Percentiles rank a stretch among this genome's conserved stretches.
These are phyloP conservation scores for Cantharis flavilabris DNA, from an alignment of 2,888 invertebrate genomes.

Conservation along the genomic window DNA sequence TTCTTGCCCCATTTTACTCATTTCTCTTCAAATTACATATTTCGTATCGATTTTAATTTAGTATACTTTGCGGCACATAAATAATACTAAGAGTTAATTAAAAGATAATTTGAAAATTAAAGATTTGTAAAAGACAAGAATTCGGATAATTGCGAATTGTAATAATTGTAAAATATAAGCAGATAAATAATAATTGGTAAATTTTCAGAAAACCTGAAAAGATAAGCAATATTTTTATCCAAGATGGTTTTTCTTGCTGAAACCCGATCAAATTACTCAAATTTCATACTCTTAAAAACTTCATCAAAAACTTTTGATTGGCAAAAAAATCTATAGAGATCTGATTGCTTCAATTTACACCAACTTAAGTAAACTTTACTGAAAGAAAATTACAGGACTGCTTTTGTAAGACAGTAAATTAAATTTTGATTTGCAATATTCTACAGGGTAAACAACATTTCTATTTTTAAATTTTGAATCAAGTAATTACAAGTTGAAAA, in stretches of 20 bases:
- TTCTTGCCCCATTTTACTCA: not conserved
- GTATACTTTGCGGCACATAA: not conserved
- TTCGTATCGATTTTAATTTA: not conserved
- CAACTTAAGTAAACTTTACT: not conserved
- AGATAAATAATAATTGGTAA: too few relatives aligned
- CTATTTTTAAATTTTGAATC: too few relatives aligned
- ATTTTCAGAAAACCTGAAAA: not conserved
- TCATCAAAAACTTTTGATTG: slow-evolving; percentile 4
- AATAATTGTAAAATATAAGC: too few relatives aligned
- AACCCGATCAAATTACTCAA: not conserved
- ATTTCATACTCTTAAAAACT: not conserved
- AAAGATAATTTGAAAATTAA: not conserved
- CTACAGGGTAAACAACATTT: not conserved
- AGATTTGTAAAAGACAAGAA: not conserved
- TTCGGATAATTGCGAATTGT: too few relatives aligned
- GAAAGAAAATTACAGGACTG: not conserved
- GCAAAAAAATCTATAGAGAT: not conserved
- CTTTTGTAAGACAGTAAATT: not conserved
- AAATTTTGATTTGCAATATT: not conserved
- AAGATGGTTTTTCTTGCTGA: not conserved
- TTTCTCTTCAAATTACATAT: not conserved
- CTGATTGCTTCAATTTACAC: not conserved
- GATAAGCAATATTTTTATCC: not conserved
- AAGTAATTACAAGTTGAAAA: too few relatives aligned
- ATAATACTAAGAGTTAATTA: not conserved